A percentile compares a stretch with the other conserved stretches of the same genome.
These are phyloP conservation scores for Semicossyphus pulcher DNA, from an alignment of 2,113 vertebrate genomes.

Conservation along the genomic window DNA sequence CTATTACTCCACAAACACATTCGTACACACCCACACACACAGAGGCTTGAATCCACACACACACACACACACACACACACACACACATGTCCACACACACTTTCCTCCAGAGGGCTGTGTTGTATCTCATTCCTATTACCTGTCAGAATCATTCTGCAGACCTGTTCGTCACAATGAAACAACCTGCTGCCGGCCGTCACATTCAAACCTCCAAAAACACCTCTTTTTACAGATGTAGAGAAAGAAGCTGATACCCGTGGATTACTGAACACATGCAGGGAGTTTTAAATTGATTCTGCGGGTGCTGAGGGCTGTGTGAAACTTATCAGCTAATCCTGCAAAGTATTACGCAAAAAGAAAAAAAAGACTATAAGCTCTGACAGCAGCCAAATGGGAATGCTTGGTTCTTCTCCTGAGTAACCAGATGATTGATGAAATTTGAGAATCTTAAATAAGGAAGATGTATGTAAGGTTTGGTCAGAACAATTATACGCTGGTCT, in stretches of 20 bases:
- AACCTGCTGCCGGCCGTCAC: slow-evolving; percentile 40
- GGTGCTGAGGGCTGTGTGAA: slow-evolving; percentile 7
- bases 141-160: slow-evolving; percentile 49
- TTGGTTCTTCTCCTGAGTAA: slow-evolving; percentile 29
- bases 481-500: not conserved
- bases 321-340: not conserved
- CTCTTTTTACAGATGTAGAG: slow-evolving; percentile 15
- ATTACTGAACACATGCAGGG: slow-evolving; percentile 28
- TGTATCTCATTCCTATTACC: slow-evolving; percentile 62
- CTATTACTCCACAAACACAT: slow-evolving; percentile 57
- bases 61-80: slow-evolving; percentile 14
- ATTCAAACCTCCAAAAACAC: slow-evolving; percentile 43
- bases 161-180: slow-evolving; percentile 56
- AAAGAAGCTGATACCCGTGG: slow-evolving; percentile 2
- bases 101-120: slow-evolving; percentile 37
- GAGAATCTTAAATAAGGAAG: slow-evolving; percentile 9
- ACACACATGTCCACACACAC: slow-evolving; percentile 9
- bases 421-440: slow-evolving; percentile 49
- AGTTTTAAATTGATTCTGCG: slow-evolving; percentile 32
- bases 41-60: not conserved
- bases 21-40: slow-evolving; percentile 36
- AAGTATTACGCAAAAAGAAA: slow-evolving; percentile 16
- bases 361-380: slow-evolving; percentile 23
- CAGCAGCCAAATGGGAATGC: slow-evolving; percentile 42
- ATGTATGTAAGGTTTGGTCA: not conserved